These are phyloP conservation scores for Apocheima hispidaria DNA, from an alignment of 2,888 invertebrate species.

Conservation along the genomic window DNA sequence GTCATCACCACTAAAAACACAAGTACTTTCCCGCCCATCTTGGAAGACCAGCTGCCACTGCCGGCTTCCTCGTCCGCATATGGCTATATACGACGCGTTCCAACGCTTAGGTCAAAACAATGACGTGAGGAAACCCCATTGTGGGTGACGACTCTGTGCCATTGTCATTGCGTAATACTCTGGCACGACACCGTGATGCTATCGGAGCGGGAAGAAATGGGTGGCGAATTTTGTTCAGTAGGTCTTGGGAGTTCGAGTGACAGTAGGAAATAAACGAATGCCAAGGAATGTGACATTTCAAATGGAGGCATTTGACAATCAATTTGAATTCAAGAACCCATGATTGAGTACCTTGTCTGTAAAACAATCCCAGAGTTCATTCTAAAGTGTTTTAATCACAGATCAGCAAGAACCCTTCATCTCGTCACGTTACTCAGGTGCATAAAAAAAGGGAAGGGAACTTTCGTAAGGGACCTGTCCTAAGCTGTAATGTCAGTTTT, in stretches of 20 bases:
- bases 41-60: conserved; percentile 62
- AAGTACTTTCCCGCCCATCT: conserved; percentile 63
- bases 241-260: conserved; percentile 2
- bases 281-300: too few species aligned
- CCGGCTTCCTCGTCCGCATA: conserved; percentile 61
- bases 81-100: conserved; percentile 80
- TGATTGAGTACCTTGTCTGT: too few species aligned
- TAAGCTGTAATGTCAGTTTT: too few species aligned
- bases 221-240: conserved; percentile 35
- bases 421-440: too few species aligned
- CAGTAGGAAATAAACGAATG: too few species aligned
- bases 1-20: conserved; percentile 50
- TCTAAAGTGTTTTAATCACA: too few species aligned
- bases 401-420: too few species aligned
- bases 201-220: conserved; percentile 64
- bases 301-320: too few species aligned
- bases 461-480: too few species aligned
- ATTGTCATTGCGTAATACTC: conserved; percentile 75
- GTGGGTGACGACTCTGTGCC: conserved; percentile 41
- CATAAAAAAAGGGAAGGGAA: too few species aligned
- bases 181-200: conserved; percentile 63
- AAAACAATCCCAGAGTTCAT: too few species aligned
- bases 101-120: conserved; percentile 73
- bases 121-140: conserved; percentile 74
- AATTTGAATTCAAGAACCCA: too few species aligned